Base-by-base conservation (phyloP, 2,888 invertebrate genomes). In the Drosophila fungiperda region DNA sequence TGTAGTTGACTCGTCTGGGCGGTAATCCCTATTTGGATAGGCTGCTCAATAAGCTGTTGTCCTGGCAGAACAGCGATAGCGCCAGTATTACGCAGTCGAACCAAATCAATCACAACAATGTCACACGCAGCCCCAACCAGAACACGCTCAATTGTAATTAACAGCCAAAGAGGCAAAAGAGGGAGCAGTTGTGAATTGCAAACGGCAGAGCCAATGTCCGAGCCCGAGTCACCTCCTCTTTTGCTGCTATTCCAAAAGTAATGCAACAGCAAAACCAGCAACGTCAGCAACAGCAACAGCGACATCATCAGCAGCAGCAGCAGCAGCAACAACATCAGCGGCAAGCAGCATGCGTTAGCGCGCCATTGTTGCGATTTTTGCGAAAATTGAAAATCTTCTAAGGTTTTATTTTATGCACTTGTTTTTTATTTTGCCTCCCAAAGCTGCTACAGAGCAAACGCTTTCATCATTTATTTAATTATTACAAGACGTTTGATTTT, bases 1-100 rank as follows among this genome's bases (percentile, higher is more conserved):
- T 49, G 8, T 57, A 95, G 95, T 94, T 95, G 42, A 92, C 94
- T 9, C 94, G 95, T 61, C 94, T 98, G 15, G 98, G 98, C 15
- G 96, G 96, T 6, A 98, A 98, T 93, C 96, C 97, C 1, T 94
- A 96, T 64, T 94, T 98, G 93, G 95, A 96, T 78, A 94, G 95
- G 9, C 93, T 98, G n/a, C 93, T 98, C 7, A 96, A 97, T 88
- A 96, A 96, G 81, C 92, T 97, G 38, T 92, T 95, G 4, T 95
- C 94, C 73, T 96, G 96, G 96, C 91, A 92, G 77, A 78, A 71
- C 49, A 82, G 82, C 71, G 73, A 86, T 45, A 75, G 60, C 38
- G 73, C 67, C 38, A 90, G 90, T 71, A 87, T 85, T 49, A 78
- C 84, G 52, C 81, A 86, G 48, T 84, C 79, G 45, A 91, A 89